These are phyloP conservation scores for Noctua janthe DNA, from an alignment of 2,888 invertebrate species.

Conservation along the genomic window DNA sequence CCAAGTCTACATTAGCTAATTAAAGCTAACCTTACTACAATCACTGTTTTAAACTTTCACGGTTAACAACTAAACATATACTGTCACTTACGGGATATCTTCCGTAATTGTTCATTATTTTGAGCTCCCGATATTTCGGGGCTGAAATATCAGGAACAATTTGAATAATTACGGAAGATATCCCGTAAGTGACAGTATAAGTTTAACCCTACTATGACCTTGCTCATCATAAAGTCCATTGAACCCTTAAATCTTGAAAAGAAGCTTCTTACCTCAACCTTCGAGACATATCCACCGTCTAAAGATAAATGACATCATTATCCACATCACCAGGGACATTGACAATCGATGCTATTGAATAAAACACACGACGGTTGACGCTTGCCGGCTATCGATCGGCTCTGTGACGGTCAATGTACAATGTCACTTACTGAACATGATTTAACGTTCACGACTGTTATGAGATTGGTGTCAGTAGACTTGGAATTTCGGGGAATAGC, in stretches of 20 bases:
- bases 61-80: too few species aligned
- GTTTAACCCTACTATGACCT: too few species aligned
- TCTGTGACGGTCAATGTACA: slow-evolving; percentile 79
- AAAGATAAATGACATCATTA: slow-evolving; percentile 62
- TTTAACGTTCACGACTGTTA: slow-evolving; percentile 22
- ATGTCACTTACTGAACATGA: slow-evolving; percentile 74
- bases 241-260: neutral
- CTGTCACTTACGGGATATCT: too few species aligned
- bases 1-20: neutral
- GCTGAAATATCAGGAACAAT: too few species aligned
- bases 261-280: neutral
- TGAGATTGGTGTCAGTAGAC: neutral
- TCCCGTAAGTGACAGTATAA: too few species aligned
- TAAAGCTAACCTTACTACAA: neutral
- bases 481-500: neutral
- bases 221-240: neutral
- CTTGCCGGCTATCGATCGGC: slow-evolving; percentile 72
- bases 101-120: too few species aligned
- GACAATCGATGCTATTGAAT: slow-evolving; percentile 79
- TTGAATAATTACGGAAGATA: too few species aligned
- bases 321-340: slow-evolving; percentile 52
- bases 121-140: too few species aligned
- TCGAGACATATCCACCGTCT: neutral
- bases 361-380: slow-evolving; percentile 71
- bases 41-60: too few species aligned